Evolutionary conservation across 2,113 vertebrate genomes (phyloP), one percentile per base, ranked within the genome.

Genomic region (Coregonus clupeaformis): DNA sequence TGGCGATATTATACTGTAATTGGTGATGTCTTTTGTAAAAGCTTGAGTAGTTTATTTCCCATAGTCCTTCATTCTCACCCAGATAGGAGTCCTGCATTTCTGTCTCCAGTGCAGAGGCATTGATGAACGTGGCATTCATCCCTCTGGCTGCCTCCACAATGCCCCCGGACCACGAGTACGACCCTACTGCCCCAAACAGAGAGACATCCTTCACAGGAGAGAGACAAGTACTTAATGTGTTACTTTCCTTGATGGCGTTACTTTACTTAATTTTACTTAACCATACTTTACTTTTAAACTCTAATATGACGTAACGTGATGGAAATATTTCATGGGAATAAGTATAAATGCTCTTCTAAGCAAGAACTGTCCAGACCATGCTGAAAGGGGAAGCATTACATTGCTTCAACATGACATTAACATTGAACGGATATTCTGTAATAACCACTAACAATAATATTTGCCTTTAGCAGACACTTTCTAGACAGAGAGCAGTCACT

Each of bases 81-180:
- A 88, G 71, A 27, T 86, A 88, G 9, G 86, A 84, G 42, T 84
- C 73, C 49, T 27, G 52, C 75, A 86, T 80, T 25, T 81, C 71
- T 16, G 32, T 64, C 27, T 69, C 77, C 36, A 64, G 13, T 1
- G 67, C 63, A 0, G 86, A 78, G 2, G 70, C 74, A 45, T 83
- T 86, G 47, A 88, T 81, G 73, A 88, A 86, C 4, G 76, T 73
- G 52, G 68, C 22, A 22, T 76, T 77, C 16, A 14, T 16, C 16
- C 25, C 32, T 0, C 6, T 14, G 1, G 52, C 6, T 27, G 71
- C 67, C 30, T 71, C 74, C 25, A 76, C 66, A 6, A 86, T 32
- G 6, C 84, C 86, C n/a, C 86, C 86, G 16, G 86, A 84, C 86
- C 86, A 88, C 20, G 83, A 77, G 49, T 76, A 86, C 9, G 84